A percentile compares a stretch with the other conserved stretches of the same genome.
These are phyloP conservation scores for Stenurella melanura DNA, from an alignment of 2,888 invertebrate genomes.

Conservation along the genomic window DNA sequence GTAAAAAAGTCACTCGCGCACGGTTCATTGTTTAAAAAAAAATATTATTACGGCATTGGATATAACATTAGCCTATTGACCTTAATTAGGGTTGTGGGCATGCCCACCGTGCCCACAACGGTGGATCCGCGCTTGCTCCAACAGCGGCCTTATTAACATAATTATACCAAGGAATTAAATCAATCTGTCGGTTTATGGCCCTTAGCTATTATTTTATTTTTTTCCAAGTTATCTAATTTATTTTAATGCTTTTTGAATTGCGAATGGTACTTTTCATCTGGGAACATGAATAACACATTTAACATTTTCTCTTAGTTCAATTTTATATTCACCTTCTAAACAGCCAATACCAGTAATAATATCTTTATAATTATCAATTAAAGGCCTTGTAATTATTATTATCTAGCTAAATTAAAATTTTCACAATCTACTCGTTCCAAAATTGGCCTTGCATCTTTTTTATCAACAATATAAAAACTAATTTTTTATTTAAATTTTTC, in stretches of 20 bases:
- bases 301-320: background rate
- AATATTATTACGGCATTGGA: too few species aligned
- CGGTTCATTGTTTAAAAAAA: too few species aligned
- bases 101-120: too few species aligned
- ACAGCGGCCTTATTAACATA: background rate
- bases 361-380: background rate
- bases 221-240: background rate
- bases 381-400: background rate
- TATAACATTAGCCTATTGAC: too few species aligned
- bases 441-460: background rate
- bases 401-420: background rate
- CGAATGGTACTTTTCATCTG: background rate
- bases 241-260: background rate
- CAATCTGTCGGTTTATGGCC: background rate
- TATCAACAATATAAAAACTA: too few species aligned
- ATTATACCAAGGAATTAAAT: background rate
- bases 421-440: background rate
- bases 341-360: background rate
- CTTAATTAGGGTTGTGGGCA: too few species aligned
- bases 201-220: slow-evolving; percentile 8
- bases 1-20: too few species aligned
- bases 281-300: background rate
- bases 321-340: background rate
- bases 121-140: too few species aligned
- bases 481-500: too few species aligned